A percentile compares a stretch with the other conserved stretches of the same genome.
phyloP scores from a whole-genome alignment of 2,888 invertebrate species.

The Phengaris arion region DNA sequence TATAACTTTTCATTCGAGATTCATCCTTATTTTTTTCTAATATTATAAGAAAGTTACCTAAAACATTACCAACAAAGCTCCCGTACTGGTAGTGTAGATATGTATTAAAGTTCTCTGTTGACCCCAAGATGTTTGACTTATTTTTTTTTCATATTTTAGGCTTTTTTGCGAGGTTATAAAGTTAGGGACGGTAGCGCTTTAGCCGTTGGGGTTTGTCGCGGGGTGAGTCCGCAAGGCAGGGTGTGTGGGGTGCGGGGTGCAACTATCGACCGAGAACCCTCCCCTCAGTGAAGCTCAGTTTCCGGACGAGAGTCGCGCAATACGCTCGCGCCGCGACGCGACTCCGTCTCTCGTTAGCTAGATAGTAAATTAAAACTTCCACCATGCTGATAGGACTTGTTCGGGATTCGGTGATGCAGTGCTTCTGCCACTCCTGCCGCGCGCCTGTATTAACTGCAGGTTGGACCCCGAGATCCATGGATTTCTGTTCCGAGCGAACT shows the following conservation, averaged over 20 bases:
- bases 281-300: slow-evolving; percentile 77
- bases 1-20: not conserved
- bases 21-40: not conserved
- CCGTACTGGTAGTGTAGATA: not conserved
- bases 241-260: slow-evolving; percentile 63
- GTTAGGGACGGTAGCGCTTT: slow-evolving; percentile 66
- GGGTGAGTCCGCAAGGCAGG: slow-evolving; percentile 72
- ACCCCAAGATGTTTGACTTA: slow-evolving; percentile 51
- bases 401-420: slow-evolving; percentile 94
- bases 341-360: slow-evolving; percentile 73
- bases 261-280: slow-evolving; percentile 81
- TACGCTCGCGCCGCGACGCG: slow-evolving; percentile 78
- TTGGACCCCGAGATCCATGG: slow-evolving; percentile 65
- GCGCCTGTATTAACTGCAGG: slow-evolving; percentile 88
- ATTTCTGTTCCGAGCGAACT: slow-evolving; percentile 31
- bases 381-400: slow-evolving; percentile 93
- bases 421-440: slow-evolving; percentile 95
- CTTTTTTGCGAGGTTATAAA: slow-evolving; percentile 77
- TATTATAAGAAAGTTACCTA: not conserved
- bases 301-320: slow-evolving; percentile 82
- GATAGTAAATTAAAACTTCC: slow-evolving; percentile 72
- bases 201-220: slow-evolving; percentile 56
- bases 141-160: slow-evolving; percentile 74
- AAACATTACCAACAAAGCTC: not conserved
- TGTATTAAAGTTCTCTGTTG: not conserved